Evolutionary conservation across 2,888 invertebrate species (phyloP).

Genomic region (Rapana venosa): DNA sequence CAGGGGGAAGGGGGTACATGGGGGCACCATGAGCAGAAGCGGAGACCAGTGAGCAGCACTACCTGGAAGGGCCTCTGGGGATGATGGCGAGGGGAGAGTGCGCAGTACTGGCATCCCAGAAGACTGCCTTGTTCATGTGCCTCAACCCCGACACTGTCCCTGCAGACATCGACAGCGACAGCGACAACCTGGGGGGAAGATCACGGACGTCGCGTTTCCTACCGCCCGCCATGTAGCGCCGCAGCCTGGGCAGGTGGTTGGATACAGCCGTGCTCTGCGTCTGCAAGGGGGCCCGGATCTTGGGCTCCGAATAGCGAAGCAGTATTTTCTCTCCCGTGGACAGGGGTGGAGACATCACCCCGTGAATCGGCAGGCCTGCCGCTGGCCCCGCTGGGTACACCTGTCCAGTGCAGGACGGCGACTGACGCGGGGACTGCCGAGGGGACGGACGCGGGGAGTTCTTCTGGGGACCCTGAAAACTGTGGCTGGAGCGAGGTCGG

Average conservation of each 20-base stretch:
- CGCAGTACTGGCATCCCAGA: not conserved
- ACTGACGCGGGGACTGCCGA: not conserved
- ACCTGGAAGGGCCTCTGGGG: conserved; percentile 29
- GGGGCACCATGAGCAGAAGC: no score
- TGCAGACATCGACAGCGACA: conserved; percentile 29
- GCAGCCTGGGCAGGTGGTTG: conserved; percentile 23
- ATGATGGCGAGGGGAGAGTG: not conserved
- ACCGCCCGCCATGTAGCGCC: not conserved
- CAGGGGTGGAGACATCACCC: not conserved
- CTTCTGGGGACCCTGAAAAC: conserved; percentile 56
- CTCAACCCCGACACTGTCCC: not conserved
- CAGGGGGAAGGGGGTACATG: no score
- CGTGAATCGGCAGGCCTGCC: not conserved
- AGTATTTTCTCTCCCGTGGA: conserved; percentile 54
- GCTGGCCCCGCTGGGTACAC: conserved; percentile 19
- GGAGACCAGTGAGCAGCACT: not conserved
- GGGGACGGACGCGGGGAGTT: conserved; percentile 33
- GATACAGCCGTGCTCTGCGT: not conserved
- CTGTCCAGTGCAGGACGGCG: not conserved
- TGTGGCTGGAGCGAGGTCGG: conserved; percentile 52
- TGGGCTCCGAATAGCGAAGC: conserved; percentile 63
- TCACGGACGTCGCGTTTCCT: not conserved
- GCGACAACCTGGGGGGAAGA: not conserved
- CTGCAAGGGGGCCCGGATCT: conserved; percentile 44
- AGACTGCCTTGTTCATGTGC: not conserved